Base-by-base conservation (phyloP, 2,888 invertebrate species). In the Tineola bisselliella region DNA sequence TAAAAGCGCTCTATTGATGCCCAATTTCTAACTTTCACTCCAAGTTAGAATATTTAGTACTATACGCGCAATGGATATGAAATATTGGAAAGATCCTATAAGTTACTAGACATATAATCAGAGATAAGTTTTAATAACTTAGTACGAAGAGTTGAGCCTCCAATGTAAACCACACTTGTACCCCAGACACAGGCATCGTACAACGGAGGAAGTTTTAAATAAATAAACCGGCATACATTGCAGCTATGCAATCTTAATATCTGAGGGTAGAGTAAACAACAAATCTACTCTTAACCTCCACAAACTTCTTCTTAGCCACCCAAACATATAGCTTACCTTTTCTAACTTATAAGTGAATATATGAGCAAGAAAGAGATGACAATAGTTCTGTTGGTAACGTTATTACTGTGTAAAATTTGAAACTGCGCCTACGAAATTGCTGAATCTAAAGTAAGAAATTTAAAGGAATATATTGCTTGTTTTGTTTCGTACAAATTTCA, bases 221-320 rank as follows among this genome's bases (percentile, higher is more conserved):
- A 58, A 58, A 58, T 33, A 58, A 58, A 30, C n/a, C 58, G 13
- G 58, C 58, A 19, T 56, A 25, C 25, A n/a, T 19, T 13, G 15
- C 56, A 19, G 17, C 18, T n/a, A n/a, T 58, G 33, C 58, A 58
- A 58, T 17, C 58, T 31, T 58, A 58, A 58, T 58, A 58, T 58
- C 58, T 33, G 19, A 33, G 8, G 19, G 54, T 10, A 58, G 33
- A 58, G 58, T 33, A 58, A 58, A 58, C 58, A 58, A 15, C 30
- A 33, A n/a, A 13, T 33, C 25, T 54, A 48, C 48, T 38, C 38
- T 38, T 12, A 38, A 38, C 10, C 10, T 12, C 38, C 38, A 38
- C 3, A 38, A 38, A 38, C 10, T 10, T 12, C 3, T 10, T 10
- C 38, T n/a, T 38, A 38, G 10, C 3, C 10, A 10, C 10, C 10